Percentiles rank a stretch among this genome's conserved stretches.
These are phyloP conservation scores for Iselma pallidipennis DNA, from an alignment of 2,888 invertebrate genomes.

Conservation along the genomic window DNA sequence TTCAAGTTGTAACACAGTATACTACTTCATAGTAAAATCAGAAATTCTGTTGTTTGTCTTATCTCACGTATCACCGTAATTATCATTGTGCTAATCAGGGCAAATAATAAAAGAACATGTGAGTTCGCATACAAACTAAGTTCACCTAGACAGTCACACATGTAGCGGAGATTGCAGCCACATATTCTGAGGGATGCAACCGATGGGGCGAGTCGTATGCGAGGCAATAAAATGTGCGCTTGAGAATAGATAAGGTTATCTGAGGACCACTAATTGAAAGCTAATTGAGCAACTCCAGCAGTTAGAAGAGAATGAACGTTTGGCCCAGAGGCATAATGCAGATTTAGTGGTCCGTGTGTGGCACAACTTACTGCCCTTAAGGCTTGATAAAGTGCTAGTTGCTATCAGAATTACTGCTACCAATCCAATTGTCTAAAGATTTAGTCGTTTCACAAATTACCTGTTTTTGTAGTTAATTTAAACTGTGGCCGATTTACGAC, in stretches of 20 bases:
- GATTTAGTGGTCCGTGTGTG: conserved; percentile 52
- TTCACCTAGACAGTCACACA: conserved; percentile 28
- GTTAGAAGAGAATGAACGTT: conserved; percentile 51
- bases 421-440: conserved; percentile 50
- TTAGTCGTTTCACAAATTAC: conserved; percentile 50
- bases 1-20: not conserved
- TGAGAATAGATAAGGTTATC: conserved; percentile 55
- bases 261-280: conserved; percentile 55
- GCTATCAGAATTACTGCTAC: conserved; percentile 45
- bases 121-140: conserved; percentile 45
- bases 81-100: conserved; percentile 48
- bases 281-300: conserved; percentile 56
- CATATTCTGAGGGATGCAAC: conserved; percentile 30
- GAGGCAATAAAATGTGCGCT: conserved; percentile 45
- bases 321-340: conserved; percentile 49
- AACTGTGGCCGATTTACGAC: conserved; percentile 44
- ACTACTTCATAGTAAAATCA: not conserved
- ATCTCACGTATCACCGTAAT: conserved; percentile 51
- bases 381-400: conserved; percentile 53
- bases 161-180: conserved; percentile 28
- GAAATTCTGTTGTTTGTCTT: conserved; percentile 29
- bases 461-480: conserved; percentile 49
- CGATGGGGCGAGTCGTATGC: conserved; percentile 2
- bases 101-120: conserved; percentile 50
- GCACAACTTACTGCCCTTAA: conserved; percentile 49